phyloP scores from a whole-genome alignment of 2,113 vertebrate species.

The Bombycilla garrulus region DNA sequence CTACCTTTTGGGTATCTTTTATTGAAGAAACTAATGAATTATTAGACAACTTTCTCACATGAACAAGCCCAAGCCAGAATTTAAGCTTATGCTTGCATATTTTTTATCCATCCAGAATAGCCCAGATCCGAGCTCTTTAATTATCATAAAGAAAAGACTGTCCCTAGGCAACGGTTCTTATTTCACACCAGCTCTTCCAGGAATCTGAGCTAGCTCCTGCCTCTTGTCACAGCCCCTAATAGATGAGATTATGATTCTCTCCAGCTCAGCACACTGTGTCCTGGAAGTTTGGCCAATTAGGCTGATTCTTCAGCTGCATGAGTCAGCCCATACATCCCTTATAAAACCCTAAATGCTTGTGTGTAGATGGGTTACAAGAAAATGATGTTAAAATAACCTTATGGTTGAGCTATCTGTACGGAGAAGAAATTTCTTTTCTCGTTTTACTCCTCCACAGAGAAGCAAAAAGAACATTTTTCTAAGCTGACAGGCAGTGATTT shows the following conservation, averaged over 20 bases:
- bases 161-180: constrained; percentile 54
- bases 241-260: constrained; percentile 58
- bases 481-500: constrained; percentile 9
- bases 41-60: constrained; percentile 26
- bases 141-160: constrained; percentile 49
- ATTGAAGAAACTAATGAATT: constrained; percentile 53
- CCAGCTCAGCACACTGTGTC: constrained; percentile 53
- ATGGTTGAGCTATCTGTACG: not conserved
- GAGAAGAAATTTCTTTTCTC: constrained; percentile 12
- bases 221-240: constrained; percentile 59
- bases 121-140: constrained; percentile 51
- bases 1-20: constrained; percentile 28
- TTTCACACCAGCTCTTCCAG: constrained; percentile 58
- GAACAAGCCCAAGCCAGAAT: constrained; percentile 20
- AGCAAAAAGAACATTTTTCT: constrained; percentile 29
- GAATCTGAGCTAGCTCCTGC: constrained; percentile 52
- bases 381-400: constrained; percentile 35
- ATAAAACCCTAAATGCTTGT: constrained; percentile 16
- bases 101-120: constrained; percentile 45
- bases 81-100: constrained; percentile 49
- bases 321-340: constrained; percentile 55
- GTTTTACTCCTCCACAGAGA: not conserved
- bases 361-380: constrained; percentile 40
- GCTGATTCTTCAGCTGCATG: constrained; percentile 40
- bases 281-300: constrained; percentile 66